Percentiles rank a stretch among this genome's conserved stretches.
These are phyloP conservation scores for Carollia perspicillata DNA, from an alignment of 2,113 vertebrate species.

Conservation along the genomic window DNA sequence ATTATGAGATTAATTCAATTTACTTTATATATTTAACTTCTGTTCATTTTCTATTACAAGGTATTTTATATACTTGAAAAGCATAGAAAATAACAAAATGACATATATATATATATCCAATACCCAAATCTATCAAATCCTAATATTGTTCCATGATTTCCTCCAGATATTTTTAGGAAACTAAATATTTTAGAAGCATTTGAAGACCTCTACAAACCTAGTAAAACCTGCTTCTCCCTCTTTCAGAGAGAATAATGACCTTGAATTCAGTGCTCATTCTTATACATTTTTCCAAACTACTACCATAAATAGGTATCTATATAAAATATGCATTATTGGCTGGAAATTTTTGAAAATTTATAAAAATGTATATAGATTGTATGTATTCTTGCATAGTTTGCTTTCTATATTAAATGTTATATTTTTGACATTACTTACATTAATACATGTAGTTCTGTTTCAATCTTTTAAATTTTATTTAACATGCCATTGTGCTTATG, in stretches of 20 bases:
- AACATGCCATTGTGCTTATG: neutral
- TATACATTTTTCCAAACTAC: neutral
- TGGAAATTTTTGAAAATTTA: neutral
- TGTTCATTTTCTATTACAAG: neutral
- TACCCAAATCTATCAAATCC: neutral
- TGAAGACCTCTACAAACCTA: neutral
- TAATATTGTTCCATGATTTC: neutral
- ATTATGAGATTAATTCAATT: conserved; percentile 27
- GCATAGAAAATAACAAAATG: neutral
- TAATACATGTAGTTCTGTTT: neutral
- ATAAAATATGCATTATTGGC: neutral
- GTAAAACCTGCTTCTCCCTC: neutral
- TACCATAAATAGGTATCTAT: neutral
- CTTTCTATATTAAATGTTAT: neutral
- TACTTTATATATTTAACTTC: conserved; percentile 17
- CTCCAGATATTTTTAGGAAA: neutral
- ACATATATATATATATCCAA: neutral
- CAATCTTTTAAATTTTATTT: neutral
- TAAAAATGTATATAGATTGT: neutral
- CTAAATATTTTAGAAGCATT: neutral
- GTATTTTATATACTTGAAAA: neutral
- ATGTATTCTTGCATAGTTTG: neutral
- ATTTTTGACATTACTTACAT: neutral
- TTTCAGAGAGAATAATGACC: neutral
- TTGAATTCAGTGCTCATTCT: neutral